Evolutionary conservation across 2,888 invertebrate species (phyloP), one percentile per base, ranked within the genome.

Genomic region (Caenorhabditis sulstoni): DNA sequence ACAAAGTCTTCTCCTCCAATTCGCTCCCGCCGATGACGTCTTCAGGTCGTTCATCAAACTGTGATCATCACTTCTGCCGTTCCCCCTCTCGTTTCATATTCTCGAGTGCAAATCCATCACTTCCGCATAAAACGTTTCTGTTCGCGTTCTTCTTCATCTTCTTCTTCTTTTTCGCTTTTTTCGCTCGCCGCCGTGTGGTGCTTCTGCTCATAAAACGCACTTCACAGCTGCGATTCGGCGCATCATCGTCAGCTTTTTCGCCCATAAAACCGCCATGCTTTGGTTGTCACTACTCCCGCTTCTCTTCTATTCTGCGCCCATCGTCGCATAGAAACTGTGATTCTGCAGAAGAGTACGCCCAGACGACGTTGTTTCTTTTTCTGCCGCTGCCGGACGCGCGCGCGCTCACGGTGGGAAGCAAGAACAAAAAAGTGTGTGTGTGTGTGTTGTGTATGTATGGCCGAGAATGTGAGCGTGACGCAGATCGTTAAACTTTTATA

Each of bases 401-500:
- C 37, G n/a, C 47, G 35, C 35, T 50, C 67, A 58, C 39, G 47
- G 37, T 23, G 59, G 52, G 52, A 68, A 68, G 41, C 45, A 66
- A 44, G 29, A 45, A 58, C 23, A 16, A 47, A 70, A 53, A 70
- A 53, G 16, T 23, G 59, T 61, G 37, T 50, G 23, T 70, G 37
- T 61, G 61, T 55, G 35, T 29, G n/a, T n/a, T n/a, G n/a, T n/a
- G n/a, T 61, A 52, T 70, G 61, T 70, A 67, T 61, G 53, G 20
- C 12, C 58, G 61, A 71, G 71, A 55, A 44, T 68, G 44, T 68
- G 44, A 18, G 59, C 39, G 61, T 71, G 71, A 71, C 71, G 57
- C 57, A 71, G 62, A 64, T 71, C 71, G 71, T 71, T 71, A 71
- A 71, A 71, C 62, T 71, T 71, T 71, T 64, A 71, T 71, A 71